Percentiles rank a stretch among this genome's conserved stretches.
These are phyloP conservation scores for Solenodon paradoxus DNA, from an alignment of 2,113 vertebrate species.

Conservation along the genomic window DNA sequence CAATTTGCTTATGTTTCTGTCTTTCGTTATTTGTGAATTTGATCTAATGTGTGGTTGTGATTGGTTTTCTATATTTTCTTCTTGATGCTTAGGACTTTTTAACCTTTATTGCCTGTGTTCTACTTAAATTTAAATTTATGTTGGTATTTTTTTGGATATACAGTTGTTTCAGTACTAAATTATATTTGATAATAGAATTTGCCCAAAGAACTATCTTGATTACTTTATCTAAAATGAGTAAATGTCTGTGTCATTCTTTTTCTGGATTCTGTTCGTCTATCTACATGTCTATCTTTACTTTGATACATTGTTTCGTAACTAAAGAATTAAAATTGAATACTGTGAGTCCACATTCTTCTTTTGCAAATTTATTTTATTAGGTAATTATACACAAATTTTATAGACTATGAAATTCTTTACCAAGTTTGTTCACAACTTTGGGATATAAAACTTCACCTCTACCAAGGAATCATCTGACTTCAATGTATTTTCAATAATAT, in stretches of 20 bases:
- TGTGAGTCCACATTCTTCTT: background rate
- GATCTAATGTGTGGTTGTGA: background rate
- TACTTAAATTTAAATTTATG: background rate
- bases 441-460: too few relatives aligned
- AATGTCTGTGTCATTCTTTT: background rate
- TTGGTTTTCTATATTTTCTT: background rate
- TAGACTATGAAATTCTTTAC: too few relatives aligned
- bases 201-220: background rate
- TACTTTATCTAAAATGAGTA: background rate
- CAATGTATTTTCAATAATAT: too few relatives aligned
- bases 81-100: background rate
- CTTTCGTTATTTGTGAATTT: background rate
- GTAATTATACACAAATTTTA: too few relatives aligned
- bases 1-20: background rate
- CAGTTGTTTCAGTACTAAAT: background rate
- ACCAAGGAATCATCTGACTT: too few relatives aligned
- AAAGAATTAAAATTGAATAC: background rate
- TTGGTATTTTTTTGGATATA: background rate
- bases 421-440: too few relatives aligned
- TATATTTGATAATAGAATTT: background rate
- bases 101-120: background rate
- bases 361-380: background rate
- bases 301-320: background rate
- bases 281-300: background rate
- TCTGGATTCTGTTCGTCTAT: background rate